Evolutionary conservation across 2,888 invertebrate genomes (phyloP).

Genomic region (Cryptus viduatorius): DNA sequence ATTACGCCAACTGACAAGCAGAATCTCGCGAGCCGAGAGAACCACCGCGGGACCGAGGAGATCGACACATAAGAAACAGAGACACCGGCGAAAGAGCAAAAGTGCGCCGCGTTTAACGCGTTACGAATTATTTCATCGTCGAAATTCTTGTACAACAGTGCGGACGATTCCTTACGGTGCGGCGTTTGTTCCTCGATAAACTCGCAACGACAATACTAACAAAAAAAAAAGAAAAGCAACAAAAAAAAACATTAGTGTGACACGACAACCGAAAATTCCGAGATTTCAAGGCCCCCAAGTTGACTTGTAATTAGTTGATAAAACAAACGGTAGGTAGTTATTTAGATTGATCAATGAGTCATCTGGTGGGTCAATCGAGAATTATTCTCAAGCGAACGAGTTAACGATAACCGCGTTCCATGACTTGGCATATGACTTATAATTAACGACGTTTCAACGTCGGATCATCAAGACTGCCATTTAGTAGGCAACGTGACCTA

Average conservation of each 20-base stretch:
- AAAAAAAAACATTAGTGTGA: conserved; percentile 16
- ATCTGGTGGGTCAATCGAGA: conserved; percentile 42
- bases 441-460: conserved; percentile 40
- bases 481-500: conserved; percentile 56
- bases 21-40: conserved; percentile 82
- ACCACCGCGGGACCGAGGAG: conserved; percentile 79
- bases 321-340: conserved; percentile 1
- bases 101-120: conserved; percentile 81
- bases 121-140: conserved; percentile 8
- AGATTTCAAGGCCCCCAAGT: background rate
- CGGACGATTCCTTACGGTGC: conserved; percentile 49
- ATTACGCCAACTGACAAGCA: conserved; percentile 93
- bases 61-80: conserved; percentile 76
- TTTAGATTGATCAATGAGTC: conserved; percentile 32
- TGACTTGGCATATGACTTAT: conserved; percentile 16
- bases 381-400: conserved; percentile 17
- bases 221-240: background rate
- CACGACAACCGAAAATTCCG: conserved; percentile 9
- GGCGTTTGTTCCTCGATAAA: conserved; percentile 55
- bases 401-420: conserved; percentile 31
- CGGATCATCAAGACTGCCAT: conserved; percentile 70
- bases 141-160: conserved; percentile 29
- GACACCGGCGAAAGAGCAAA: conserved; percentile 82
- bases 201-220: conserved; percentile 72
- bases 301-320: conserved; percentile 19